phyloP scores from a whole-genome alignment of 2,113 vertebrate species.

The Cyprinus carpio region DNA sequence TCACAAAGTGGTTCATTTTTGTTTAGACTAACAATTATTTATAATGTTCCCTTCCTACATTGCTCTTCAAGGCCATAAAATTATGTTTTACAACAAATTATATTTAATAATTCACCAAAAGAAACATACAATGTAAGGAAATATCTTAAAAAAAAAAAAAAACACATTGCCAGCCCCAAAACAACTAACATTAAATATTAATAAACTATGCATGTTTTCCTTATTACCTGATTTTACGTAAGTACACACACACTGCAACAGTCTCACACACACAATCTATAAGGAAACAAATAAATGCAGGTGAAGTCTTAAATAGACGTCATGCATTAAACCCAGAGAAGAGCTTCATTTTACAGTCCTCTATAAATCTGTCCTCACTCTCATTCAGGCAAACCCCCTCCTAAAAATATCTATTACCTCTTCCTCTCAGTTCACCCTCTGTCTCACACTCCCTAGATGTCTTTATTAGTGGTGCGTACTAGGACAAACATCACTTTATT shows the following conservation, averaged over 20 bases:
- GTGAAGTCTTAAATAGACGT: slow-evolving; percentile 43
- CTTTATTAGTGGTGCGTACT: slow-evolving; percentile 26
- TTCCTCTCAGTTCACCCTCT: neutral
- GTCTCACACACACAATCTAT: neutral
- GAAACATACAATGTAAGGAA: too few relatives aligned
- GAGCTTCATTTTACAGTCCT: slow-evolving; percentile 32
- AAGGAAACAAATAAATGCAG: slow-evolving; percentile 43
- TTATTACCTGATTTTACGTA: neutral
- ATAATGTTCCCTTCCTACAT: too few relatives aligned
- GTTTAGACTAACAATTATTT: too few relatives aligned
- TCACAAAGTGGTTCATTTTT: too few relatives aligned
- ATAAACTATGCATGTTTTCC: neutral
- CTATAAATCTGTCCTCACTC: slow-evolving; percentile 51
- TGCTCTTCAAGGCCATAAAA: too few relatives aligned
- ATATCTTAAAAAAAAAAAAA: too few relatives aligned
- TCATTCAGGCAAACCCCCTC: slow-evolving; percentile 3
- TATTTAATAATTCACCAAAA: too few relatives aligned
- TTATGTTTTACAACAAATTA: too few relatives aligned
- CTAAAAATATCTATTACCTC: slow-evolving; percentile 21
- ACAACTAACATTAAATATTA: neutral
- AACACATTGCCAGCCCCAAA: neutral
- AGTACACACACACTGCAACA: neutral
- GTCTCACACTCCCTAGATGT: slow-evolving; percentile 2
- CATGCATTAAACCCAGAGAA: slow-evolving; percentile 15
- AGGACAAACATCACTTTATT: neutral